phyloP scores from a whole-genome alignment of 2,888 invertebrate genomes.

The Yponomeuta cagnagella region DNA sequence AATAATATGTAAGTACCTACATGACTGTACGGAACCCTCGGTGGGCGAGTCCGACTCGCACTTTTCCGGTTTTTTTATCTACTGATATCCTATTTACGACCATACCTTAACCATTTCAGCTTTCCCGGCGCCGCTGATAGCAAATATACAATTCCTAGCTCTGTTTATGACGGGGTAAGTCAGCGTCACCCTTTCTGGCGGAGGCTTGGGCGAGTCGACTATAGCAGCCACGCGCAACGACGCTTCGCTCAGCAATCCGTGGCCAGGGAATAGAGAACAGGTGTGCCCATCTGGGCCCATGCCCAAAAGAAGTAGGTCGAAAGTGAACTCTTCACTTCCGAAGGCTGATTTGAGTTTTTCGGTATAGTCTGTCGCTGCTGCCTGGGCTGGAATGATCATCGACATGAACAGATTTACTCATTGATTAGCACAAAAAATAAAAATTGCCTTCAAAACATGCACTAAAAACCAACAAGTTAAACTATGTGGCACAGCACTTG shows the following conservation, averaged over 20 bases:
- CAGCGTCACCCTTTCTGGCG: constrained; percentile 91
- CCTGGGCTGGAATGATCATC: constrained; percentile 74
- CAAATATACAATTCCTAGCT: constrained; percentile 88
- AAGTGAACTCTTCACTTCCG: constrained; percentile 69
- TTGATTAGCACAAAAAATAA: too few relatives aligned
- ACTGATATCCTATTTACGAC: too few relatives aligned
- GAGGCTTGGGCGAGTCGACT: constrained; percentile 97
- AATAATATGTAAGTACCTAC: too few relatives aligned
- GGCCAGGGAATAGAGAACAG: constrained; percentile 95
- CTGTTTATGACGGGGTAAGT: constrained; percentile 94
- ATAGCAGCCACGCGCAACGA: constrained; percentile 86
- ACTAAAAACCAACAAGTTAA: too few relatives aligned
- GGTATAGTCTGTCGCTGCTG: constrained; percentile 85
- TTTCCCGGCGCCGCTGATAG: constrained; percentile 89
- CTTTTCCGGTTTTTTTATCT: not conserved
- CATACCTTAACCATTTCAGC: constrained; percentile 90
- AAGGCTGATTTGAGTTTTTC: constrained; percentile 80
- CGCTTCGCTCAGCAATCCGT: constrained; percentile 78
- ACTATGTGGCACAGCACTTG: too few relatives aligned
- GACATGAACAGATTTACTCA: too few relatives aligned
- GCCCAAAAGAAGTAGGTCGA: constrained; percentile 93
- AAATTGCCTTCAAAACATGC: too few relatives aligned
- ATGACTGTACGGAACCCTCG: too few relatives aligned
- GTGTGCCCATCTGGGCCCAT: constrained; percentile 99
- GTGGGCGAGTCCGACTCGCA: too few relatives aligned